Percentiles rank a stretch among this genome's conserved stretches.
These are phyloP conservation scores for Trichacis sp. DNA, from an alignment of 2,888 invertebrate species.

Conservation along the genomic window DNA sequence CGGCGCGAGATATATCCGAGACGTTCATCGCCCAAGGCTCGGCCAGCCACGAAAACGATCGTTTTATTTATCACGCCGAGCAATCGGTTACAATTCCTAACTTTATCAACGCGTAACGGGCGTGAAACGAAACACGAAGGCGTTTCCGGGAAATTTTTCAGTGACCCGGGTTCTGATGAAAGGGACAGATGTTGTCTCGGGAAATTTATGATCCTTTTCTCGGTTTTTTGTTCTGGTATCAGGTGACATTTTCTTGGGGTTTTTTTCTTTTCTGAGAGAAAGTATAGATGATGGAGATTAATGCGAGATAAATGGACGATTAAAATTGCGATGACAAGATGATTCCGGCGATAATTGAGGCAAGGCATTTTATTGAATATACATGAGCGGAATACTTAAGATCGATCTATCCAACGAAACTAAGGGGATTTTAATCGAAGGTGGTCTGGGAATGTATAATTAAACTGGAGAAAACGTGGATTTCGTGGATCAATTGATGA, in stretches of 20 bases:
- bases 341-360: conserved; percentile 19
- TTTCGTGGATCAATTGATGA: conserved; percentile 14
- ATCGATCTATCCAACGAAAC: conserved; percentile 1
- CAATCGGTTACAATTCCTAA: conserved; percentile 28
- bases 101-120: conserved; percentile 12
- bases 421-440: conserved; percentile 9
- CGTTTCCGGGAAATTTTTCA: too few species aligned
- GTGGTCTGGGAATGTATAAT: conserved; percentile 7
- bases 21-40: conserved; percentile 26
- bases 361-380: conserved; percentile 12
- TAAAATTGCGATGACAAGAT: conserved; percentile 27
- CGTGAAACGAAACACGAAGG: too few species aligned
- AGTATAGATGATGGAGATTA: conserved; percentile 8
- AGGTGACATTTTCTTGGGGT: background rate
- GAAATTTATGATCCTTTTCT: too few species aligned
- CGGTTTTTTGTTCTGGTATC: too few species aligned
- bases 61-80: conserved; percentile 34
- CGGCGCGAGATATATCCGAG: conserved; percentile 27
- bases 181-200: background rate
- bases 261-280: background rate
- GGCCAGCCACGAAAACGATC: conserved; percentile 23
- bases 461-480: conserved; percentile 19
- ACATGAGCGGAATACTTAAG: conserved; percentile 9
- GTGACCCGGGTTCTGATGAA: background rate
- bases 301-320: conserved; percentile 24